Evolutionary conservation across 1,140 invertebrate species (phyloP).

Genomic region (Arion vulgaris): DNA sequence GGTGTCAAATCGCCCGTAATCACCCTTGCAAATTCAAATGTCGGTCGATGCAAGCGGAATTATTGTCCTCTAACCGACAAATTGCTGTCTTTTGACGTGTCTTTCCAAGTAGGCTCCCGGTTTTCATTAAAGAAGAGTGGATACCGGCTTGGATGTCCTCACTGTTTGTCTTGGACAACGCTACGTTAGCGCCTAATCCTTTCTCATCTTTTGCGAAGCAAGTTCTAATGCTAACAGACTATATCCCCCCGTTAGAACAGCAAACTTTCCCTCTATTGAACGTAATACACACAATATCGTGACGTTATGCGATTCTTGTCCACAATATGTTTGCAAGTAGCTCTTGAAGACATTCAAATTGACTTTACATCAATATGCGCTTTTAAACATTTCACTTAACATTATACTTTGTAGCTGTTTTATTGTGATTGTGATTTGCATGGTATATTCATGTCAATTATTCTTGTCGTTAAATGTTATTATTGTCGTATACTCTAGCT

Average conservation of each 20-base stretch:
- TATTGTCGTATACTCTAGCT: too few species aligned
- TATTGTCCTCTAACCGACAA: constrained; percentile 36
- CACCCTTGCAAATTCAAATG: constrained; percentile 30
- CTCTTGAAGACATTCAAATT: not conserved
- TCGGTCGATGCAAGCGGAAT: constrained; percentile 36
- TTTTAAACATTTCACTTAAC: not conserved
- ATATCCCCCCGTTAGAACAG: not conserved
- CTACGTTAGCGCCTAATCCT: not conserved
- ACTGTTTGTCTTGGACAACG: constrained; percentile 7
- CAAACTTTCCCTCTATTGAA: not conserved
- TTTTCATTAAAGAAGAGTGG: constrained; percentile 30
- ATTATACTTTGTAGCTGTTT: not conserved
- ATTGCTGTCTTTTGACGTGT: constrained; percentile 37
- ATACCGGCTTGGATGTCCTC: constrained; percentile 12
- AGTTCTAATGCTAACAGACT: constrained; percentile 12
- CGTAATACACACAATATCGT: not conserved
- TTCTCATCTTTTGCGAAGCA: constrained; percentile 15
- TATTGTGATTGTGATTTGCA: too few species aligned
- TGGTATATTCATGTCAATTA: too few species aligned
- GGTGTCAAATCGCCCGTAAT: constrained; percentile 40
- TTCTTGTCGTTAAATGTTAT: too few species aligned
- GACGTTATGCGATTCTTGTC: not conserved
- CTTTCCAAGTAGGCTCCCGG: not conserved
- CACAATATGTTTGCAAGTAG: not conserved
- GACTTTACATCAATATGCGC: not conserved